Evolutionary conservation across 2,888 invertebrate genomes (phyloP).

Genomic region (Pollenia amentaria): DNA sequence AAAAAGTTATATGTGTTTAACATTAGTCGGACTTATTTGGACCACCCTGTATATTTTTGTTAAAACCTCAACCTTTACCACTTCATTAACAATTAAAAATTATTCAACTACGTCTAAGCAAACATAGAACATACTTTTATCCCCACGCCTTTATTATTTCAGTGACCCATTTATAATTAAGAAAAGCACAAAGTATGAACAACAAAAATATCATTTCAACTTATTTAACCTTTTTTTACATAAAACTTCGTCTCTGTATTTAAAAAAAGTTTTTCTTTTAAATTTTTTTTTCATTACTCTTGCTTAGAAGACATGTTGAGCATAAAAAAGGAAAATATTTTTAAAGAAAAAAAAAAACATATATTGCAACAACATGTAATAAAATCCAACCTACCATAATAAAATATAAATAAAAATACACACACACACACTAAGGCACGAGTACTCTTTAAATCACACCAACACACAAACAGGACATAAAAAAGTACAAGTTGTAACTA

Average conservation of each 20-base stretch:
- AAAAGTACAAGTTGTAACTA: neutral
- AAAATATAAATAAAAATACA: slow-evolving; percentile 16
- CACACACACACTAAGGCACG: neutral
- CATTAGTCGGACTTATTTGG: no score
- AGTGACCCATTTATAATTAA: slow-evolving; percentile 39
- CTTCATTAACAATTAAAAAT: slow-evolving; percentile 1
- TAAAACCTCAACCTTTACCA: neutral
- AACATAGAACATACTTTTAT: no score
- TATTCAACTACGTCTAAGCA: no score
- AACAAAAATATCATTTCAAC: slow-evolving; percentile 16
- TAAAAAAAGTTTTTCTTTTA: slow-evolving; percentile 32
- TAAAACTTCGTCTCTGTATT: neutral
- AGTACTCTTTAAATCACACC: slow-evolving; percentile 6
- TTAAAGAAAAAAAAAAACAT: neutral
- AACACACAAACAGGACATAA: slow-evolving; percentile 1
- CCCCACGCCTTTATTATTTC: neutral
- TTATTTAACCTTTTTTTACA: slow-evolving; percentile 34
- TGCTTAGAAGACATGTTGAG: slow-evolving; percentile 2
- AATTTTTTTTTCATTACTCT: neutral
- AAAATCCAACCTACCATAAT: slow-evolving; percentile 38
- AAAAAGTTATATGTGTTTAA: no score
- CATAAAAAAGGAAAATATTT: neutral
- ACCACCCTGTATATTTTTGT: no score
- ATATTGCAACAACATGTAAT: slow-evolving; percentile 33
- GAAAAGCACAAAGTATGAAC: neutral